Base-by-base conservation (phyloP, 2,888 invertebrate genomes). In the Drosophila nr. perissopoda region DNA sequence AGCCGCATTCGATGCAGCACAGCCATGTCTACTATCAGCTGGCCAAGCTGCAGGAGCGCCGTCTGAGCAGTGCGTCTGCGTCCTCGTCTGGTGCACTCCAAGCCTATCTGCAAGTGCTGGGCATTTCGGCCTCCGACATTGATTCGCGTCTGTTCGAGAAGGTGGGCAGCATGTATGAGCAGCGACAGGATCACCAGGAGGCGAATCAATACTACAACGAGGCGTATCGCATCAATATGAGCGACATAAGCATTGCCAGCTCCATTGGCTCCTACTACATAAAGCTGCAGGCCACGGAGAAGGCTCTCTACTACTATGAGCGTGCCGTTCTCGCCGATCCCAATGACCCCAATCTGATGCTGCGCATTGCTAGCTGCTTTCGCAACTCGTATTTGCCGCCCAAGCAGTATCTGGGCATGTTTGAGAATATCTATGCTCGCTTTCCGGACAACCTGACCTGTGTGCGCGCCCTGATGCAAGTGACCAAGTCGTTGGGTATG, bases 361-460 rank as follows among this genome's bases (percentile, higher is more conserved):
- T 98, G 91, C 95, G 97, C 93, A 96, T 97, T 57, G 98, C 98
- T 11, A 96, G 96, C 38, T 97, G 97, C 92, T 95, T 97, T 88
- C 94, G 97, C 48, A 94, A 97, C 81, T 96, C 96, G 65, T 98
- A 98, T 34, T 70, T 92, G 76, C 96, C 94, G 67, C 93, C 94
- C 61, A 94, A 94, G 75, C 94, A 94, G 76, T 93, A 93, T 74
- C 71, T 93, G 66, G 91, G 90, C 54, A 89, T 93, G 81, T 93
- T 93, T 59, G 92, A 93, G 71, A 92, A 92, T 56, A 93, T 99
- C 88, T 97, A 99, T 91, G 94, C 95, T 27, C 95, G 96, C 81
- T 99, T 99, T 93, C 99, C 99, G 0, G 98, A 99, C 75, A 99
- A 99, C 92, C 95, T 97, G 1, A 98, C 98, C 91, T 99, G 99